Evolutionary conservation across 2,888 invertebrate genomes (phyloP), one percentile per base, ranked within the genome.

Genomic region (Phaedon cochleariae): DNA sequence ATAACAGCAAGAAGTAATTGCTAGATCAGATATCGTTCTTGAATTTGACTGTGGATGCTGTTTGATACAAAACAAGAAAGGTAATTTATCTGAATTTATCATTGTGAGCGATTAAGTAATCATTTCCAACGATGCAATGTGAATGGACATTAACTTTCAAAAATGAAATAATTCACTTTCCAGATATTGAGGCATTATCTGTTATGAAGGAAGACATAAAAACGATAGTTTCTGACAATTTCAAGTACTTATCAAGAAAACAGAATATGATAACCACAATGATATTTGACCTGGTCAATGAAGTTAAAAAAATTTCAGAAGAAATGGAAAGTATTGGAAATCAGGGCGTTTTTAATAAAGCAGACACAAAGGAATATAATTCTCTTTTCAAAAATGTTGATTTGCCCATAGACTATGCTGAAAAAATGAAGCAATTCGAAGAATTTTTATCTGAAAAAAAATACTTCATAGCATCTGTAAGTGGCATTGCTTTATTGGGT

Each of bases 351-450:
- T 26, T n/a, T 15, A 51, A 51, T 21, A 51, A 22, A 51, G 51
- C 22, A 1, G 26, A 51, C 6, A 51, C 51, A 51, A 22, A 51
- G 4, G 26, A 51, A 22, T 26, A 51, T 26, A 51, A 7, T 26
- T 51, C 29, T 26, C 1, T 51, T 51, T 51, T 51, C 51, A 51
- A 51, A 51, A 15, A 15, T 51, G 20, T 10, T 4, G 51, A 51
- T 9, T 17, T 26, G 21, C 29, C 51, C 10, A 26, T 51, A 26
- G 26, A 51, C 10, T 51, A 20, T 12, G 51, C 51, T 51, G 51
- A 51, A 22, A 51, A 51, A 51, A 51, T 51, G 26, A 51, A 51
- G 51, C 29, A 51, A n/a, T 26, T 51, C 21, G 51, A 51, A 22
- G 51, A 51, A 51, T 51, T 51, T n/a, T 15, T 26, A 15, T 22